phyloP scores from a whole-genome alignment of 2,888 invertebrate species.

The Apoderus coryli region DNA sequence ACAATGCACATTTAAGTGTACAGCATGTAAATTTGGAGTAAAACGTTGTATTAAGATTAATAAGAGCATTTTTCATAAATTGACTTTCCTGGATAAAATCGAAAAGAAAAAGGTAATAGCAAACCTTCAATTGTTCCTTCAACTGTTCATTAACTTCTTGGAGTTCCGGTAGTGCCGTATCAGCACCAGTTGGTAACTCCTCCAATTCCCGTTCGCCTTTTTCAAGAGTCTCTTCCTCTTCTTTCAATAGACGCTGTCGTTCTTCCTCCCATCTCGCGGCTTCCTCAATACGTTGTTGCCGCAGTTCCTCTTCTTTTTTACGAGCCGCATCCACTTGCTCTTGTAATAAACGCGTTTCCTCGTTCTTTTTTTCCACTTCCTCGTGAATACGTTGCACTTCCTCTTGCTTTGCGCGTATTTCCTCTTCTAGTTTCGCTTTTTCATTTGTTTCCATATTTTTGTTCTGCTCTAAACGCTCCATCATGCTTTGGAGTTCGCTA shows the following conservation, averaged over 20 bases:
- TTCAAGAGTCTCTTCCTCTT: slow-evolving; percentile 15
- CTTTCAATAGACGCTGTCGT: slow-evolving; percentile 14
- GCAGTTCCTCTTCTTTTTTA: slow-evolving; percentile 22
- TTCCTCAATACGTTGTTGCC: slow-evolving; percentile 19
- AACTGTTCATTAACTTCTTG: slow-evolving; percentile 27
- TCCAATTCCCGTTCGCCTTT: slow-evolving; percentile 20
- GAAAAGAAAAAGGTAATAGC: not conserved
- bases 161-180: slow-evolving; percentile 25
- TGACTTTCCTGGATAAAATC: too few relatives aligned
- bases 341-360: slow-evolving; percentile 26
- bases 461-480: slow-evolving; percentile 77
- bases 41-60: not conserved
- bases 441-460: slow-evolving; percentile 81
- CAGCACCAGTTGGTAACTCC: slow-evolving; percentile 23
- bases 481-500: slow-evolving; percentile 74
- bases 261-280: slow-evolving; percentile 15
- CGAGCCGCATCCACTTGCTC: slow-evolving; percentile 26
- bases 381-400: slow-evolving; percentile 26
- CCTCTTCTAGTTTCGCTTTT: slow-evolving; percentile 70
- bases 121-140: slow-evolving; percentile 27
- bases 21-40: slow-evolving; percentile 1
- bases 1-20: too few relatives aligned
- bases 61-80: too few relatives aligned
- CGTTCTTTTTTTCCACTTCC: slow-evolving; percentile 25
- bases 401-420: slow-evolving; percentile 68